phyloP scores from a whole-genome alignment of 2,113 vertebrate species.

The Ophthalmolycus amberensis region DNA sequence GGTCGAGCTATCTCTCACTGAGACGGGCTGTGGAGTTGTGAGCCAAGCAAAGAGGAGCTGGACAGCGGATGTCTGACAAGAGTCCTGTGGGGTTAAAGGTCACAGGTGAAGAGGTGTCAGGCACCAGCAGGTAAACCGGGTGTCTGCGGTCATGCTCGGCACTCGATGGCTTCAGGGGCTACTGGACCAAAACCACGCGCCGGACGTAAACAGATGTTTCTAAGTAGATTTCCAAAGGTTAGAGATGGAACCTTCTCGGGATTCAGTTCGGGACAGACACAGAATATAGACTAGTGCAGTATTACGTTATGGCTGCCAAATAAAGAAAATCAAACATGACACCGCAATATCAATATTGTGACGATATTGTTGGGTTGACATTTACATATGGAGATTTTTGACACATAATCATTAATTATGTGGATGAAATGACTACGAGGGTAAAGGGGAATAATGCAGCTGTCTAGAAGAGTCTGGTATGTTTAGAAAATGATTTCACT shows the following conservation, averaged over 20 bases:
- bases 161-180: constrained; percentile 1
- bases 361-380: not conserved
- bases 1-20: constrained; percentile 8
- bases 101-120: constrained; percentile 45
- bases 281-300: too few species aligned
- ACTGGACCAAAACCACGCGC: not conserved
- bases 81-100: constrained; percentile 40
- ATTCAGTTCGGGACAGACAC: not conserved
- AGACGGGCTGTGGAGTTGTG: not conserved
- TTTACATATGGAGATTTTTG: too few species aligned
- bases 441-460: too few species aligned
- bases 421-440: too few species aligned
- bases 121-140: constrained; percentile 52
- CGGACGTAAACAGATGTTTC: constrained; percentile 27
- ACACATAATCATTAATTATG: too few species aligned
- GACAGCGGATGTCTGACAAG: constrained; percentile 33
- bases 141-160: constrained; percentile 28
- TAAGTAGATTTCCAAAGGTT: not conserved
- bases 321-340: too few species aligned
- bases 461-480: too few species aligned
- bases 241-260: not conserved
- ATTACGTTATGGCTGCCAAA: too few species aligned
- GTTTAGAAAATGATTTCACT: too few species aligned
- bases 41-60: constrained; percentile 10
- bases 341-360: not conserved